Base-by-base conservation (phyloP, 64 coral and sea anemone genomes). In the Orbicella faveolata region DNA sequence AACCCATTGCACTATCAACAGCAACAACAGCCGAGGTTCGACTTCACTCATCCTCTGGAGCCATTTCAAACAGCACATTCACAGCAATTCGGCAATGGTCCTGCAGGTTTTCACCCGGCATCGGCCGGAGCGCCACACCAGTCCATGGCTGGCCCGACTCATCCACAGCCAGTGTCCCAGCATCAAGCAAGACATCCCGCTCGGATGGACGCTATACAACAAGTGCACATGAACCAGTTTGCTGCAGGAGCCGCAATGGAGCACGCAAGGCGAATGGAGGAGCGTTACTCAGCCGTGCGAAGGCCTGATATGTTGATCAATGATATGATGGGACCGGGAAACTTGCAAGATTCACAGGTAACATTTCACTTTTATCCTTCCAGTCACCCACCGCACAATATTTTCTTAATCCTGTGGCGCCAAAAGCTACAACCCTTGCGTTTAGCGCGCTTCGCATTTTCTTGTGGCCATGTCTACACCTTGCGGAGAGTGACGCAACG, bases 1-100 rank as follows among this genome's bases (percentile, higher is more conserved):
- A 96, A 96, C 69, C 95, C 95, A 39, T 76, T 96, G 74, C 95
- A 96, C 78, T 96, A 94, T 69, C 91, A 85, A 93, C 95, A 94
- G 37, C 82, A 85, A 67, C 92, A 96, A 64, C 95, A 90, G 36
- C 95, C 95, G 70, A 85, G 95, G 78, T 96, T 96, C 86, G 95
- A 96, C 80, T 96, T 96, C 65, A 89, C 93, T 41, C 95, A 96
- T 64, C 87, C 91, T 62, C 89, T 96, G 20, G 95, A 96, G 79
- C 92, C 92, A n/a, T 96, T 94, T 86, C 95, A 87, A 48, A 36
- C 92, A 48, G 80, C 89, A 20, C 95, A 96, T 41, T 92, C 90
- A 78, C 92, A 93, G 88, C 95, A 96, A 77, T 96, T 91, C 78
- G 92, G 95, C 23, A 92, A 96, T 87, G 90, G 83, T 63, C 92